Base-by-base conservation (phyloP, 2,113 vertebrate genomes). In the Entomyzon cyanotis region DNA sequence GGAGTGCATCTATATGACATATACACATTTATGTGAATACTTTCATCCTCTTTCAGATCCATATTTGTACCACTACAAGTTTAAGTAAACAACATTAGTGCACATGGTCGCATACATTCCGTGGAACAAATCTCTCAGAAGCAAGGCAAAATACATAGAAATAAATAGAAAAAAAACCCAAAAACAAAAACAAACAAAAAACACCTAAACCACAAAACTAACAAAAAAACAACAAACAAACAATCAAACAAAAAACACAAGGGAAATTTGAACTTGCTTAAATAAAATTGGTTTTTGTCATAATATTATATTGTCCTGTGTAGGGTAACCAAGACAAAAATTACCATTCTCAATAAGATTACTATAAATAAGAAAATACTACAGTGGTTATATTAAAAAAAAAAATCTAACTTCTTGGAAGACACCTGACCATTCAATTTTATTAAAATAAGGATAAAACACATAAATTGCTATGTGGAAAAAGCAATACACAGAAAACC, bases 301-400 rank as follows among this genome's bases (percentile, higher is more conserved):
- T 35, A 44, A 20, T 73, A 39, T 15, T 50, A 28, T 15, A 68
- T 31, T 37, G 10, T 84, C 27, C 30, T 81, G 10, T 24, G 24
- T 1, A 49, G 3, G 5, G 0, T 33, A 70, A 58, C 15, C 9
- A 73, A 64, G 56, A 71, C 12, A 71, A 90, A 93, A 73, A 13
- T 23, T 35, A 55, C 19, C 19, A 52, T 41, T 67, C 20, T 33
- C 39, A 67, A 84, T 11, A 47, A 1, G 1, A 12, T 33, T 74
- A 55, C n/a, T 52, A 47, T 64, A 87, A 42, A 3, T 0, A 3
- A 9, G 14, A 55, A 84, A 95, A 68, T 9, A 11, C 7, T 49
- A 31, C 3, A 35, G 24, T 0, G 1, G 5, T 12, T 74, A 42
- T 15, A 14, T 2, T 23, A 21, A 63, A 52, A 20, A 41, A 25